Evolutionary conservation across 2,888 invertebrate species (phyloP).

Genomic region (Xiphydria camelus): DNA sequence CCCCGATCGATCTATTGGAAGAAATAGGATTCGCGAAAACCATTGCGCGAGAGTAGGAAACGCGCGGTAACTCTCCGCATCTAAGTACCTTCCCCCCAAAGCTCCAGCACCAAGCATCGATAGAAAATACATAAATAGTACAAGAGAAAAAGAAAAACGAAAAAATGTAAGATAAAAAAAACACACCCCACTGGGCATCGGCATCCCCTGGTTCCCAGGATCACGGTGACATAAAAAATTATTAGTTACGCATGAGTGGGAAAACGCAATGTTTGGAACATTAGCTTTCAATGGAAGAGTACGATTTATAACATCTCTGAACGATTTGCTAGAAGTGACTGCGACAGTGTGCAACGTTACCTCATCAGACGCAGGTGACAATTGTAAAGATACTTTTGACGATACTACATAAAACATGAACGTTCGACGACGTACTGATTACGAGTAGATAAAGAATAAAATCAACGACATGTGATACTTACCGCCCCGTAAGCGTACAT

Average conservation of each 20-base stretch:
- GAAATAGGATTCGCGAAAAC: background rate
- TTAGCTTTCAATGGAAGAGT: background rate
- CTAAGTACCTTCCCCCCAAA: conserved; percentile 14
- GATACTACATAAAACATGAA: no score
- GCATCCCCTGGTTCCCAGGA: conserved; percentile 66
- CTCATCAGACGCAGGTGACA: no score
- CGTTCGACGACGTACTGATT: no score
- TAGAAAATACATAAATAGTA: background rate
- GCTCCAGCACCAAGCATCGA: conserved; percentile 19
- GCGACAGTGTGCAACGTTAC: no score
- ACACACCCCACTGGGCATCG: conserved; percentile 71
- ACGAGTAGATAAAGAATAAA: no score
- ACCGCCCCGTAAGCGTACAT: conserved; percentile 95
- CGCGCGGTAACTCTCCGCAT: no score
- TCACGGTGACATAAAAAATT: conserved; percentile 48
- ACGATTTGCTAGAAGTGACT: no score
- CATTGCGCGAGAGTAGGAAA: background rate
- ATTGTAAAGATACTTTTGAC: no score
- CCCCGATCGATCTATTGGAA: conserved; percentile 3
- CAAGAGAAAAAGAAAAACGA: conserved; percentile 6
- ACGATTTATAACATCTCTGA: background rate
- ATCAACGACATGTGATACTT: conserved; percentile 58
- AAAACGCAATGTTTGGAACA: background rate
- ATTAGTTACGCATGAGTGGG: conserved; percentile 42
- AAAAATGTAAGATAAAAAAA: conserved; percentile 55